A percentile compares a stretch with the other conserved stretches of the same genome.
Conservation (phyloP, 2,797 vertebrate species). For the Chelmon rostratus region DNA sequence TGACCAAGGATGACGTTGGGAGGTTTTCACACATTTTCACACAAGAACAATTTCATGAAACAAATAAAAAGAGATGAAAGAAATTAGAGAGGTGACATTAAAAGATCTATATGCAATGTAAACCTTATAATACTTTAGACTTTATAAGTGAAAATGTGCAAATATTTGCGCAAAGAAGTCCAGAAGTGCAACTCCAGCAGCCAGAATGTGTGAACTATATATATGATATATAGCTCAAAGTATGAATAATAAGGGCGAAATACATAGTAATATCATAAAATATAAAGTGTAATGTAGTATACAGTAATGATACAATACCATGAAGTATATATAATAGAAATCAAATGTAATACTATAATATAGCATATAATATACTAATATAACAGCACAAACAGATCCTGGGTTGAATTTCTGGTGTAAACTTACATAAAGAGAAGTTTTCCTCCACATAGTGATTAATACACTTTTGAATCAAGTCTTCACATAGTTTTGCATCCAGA, state of each 20-base stretch:
- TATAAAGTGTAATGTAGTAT: background rate
- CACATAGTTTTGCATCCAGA: slow-evolving; percentile 4
- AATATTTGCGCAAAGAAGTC: too few species aligned
- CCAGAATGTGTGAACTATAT: background rate
- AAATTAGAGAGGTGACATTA: too few species aligned
- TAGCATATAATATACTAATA: background rate
- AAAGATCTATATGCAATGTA: too few species aligned
- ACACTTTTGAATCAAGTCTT: background rate
- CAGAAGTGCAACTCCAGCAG: background rate
- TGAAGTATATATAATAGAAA: background rate
- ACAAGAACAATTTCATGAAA: too few species aligned
- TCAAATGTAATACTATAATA: background rate
- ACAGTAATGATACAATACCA: background rate
- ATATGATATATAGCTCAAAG: background rate
- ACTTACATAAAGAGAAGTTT: background rate
- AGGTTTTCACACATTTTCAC: too few species aligned
- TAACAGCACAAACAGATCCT: background rate
- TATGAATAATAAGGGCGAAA: background rate
- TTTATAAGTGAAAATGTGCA: too few species aligned
- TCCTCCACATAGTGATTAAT: background rate
- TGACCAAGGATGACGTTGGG: too few species aligned
- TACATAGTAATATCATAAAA: background rate
- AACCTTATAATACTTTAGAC: too few species aligned
- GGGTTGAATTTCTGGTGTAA: background rate
- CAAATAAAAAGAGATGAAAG: too few species aligned